Percentiles rank a stretch among this genome's conserved stretches.
These are phyloP conservation scores for Chionis minor DNA, from an alignment of 2,113 vertebrate genomes.

Conservation along the genomic window DNA sequence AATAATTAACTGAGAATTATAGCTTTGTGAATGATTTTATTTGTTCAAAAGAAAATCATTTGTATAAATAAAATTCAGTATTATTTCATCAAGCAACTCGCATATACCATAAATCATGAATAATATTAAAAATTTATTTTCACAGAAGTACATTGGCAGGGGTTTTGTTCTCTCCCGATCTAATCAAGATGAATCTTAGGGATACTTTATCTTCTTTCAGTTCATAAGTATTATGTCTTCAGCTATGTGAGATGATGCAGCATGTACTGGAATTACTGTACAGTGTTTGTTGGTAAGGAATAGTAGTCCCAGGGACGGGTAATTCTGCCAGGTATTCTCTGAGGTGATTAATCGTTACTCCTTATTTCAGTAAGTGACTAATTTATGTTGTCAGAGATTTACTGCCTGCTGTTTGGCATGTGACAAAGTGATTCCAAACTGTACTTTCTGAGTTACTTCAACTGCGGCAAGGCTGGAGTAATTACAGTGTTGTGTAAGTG, in stretches of 20 bases:
- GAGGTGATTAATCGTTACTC: constrained; percentile 55
- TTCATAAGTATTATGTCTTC: not conserved
- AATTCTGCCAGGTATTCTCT: constrained; percentile 45
- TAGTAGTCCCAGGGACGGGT: not conserved
- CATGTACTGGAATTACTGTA: not conserved
- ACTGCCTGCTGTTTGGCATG: constrained; percentile 26
- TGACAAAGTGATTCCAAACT: constrained; percentile 63
- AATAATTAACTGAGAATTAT: not conserved
- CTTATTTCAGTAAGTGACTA: constrained; percentile 68
- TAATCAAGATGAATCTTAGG: not conserved
- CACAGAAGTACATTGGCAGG: not conserved
- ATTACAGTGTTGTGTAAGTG: constrained; percentile 11
- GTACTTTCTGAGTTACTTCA: constrained; percentile 2
- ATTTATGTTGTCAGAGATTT: constrained; percentile 67
- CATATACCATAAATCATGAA: not conserved
- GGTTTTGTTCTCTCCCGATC: not conserved
- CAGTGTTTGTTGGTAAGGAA: not conserved
- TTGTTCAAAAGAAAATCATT: not conserved
- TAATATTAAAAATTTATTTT: not conserved
- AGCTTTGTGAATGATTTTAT: not conserved
- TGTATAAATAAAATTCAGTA: not conserved
- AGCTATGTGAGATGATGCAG: not conserved
- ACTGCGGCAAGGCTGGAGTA: not conserved
- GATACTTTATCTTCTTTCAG: not conserved
- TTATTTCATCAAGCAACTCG: not conserved